phyloP scores from a whole-genome alignment of 2,113 vertebrate genomes.

The Pantherophis guttatus region DNA sequence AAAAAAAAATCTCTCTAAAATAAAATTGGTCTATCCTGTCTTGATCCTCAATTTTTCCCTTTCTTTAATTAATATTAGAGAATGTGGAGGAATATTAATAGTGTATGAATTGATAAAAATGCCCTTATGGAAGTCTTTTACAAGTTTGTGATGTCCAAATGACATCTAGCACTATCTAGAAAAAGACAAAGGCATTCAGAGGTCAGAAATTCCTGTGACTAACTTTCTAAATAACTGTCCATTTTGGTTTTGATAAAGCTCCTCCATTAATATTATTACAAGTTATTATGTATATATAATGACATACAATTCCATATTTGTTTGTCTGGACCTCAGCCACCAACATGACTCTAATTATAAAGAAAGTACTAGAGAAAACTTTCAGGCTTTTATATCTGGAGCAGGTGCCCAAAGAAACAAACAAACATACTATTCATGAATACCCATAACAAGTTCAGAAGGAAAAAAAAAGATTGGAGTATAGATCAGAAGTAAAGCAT shows the following conservation, averaged over 20 bases:
- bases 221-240: neutral
- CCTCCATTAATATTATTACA: neutral
- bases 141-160: neutral
- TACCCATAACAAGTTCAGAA: neutral
- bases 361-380: slow-evolving; percentile 15
- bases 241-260: neutral
- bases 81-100: neutral
- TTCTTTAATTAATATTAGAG: neutral
- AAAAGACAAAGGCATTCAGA: neutral
- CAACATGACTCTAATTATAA: neutral
- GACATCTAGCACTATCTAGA: neutral
- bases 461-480: neutral
- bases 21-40: neutral
- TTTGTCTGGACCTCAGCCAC: neutral
- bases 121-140: neutral
- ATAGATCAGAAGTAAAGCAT: slow-evolving; percentile 14
- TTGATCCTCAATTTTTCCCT: neutral
- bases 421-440: slow-evolving; percentile 27
- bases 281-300: neutral
- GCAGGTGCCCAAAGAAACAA: neutral
- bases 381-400: slow-evolving; percentile 15
- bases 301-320: neutral
- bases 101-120: neutral
- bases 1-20: neutral
- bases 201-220: neutral